Conservation (phyloP, 2,113 vertebrate species). For the Ramphastos sulfuratus region DNA sequence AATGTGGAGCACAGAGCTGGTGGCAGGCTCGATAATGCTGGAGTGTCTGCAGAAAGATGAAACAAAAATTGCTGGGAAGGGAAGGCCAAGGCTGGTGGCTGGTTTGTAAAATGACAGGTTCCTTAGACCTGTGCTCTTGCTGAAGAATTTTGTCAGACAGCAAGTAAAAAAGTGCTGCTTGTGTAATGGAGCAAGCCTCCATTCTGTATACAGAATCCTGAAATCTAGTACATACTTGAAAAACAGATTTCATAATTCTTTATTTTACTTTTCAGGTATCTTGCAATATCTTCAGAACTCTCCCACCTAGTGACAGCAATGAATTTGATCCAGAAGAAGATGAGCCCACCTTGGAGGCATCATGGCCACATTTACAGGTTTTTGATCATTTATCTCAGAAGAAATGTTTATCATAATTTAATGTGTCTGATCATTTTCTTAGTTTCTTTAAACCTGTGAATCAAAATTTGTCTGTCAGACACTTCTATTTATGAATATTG, state of each 20-base stretch:
- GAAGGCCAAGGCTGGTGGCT: neutral
- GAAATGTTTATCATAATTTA: neutral
- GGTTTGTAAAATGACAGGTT: neutral
- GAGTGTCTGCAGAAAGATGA: neutral
- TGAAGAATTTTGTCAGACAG: neutral
- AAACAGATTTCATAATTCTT: neutral
- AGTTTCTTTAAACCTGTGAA: neutral
- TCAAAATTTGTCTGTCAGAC: neutral
- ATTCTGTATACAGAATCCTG: neutral
- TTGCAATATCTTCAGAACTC: conserved; percentile 99
- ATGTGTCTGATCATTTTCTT: neutral
- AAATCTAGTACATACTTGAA: neutral
- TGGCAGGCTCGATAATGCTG: neutral
- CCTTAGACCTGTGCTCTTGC: neutral
- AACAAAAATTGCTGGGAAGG: neutral
- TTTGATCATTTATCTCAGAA: conserved; percentile 22
- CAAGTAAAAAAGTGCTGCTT: neutral
- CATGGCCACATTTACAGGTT: conserved; percentile 98
- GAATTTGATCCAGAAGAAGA: conserved; percentile 99
- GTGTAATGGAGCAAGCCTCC: neutral
- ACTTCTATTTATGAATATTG: neutral
- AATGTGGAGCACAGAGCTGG: neutral
- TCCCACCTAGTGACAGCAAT: conserved; percentile 98
- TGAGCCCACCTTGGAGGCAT: conserved; percentile 97
- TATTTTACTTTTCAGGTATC: conserved; percentile 82